Evolutionary conservation across 2,888 invertebrate genomes (phyloP), one percentile per base, ranked within the genome.

Genomic region (Rhagium mordax): DNA sequence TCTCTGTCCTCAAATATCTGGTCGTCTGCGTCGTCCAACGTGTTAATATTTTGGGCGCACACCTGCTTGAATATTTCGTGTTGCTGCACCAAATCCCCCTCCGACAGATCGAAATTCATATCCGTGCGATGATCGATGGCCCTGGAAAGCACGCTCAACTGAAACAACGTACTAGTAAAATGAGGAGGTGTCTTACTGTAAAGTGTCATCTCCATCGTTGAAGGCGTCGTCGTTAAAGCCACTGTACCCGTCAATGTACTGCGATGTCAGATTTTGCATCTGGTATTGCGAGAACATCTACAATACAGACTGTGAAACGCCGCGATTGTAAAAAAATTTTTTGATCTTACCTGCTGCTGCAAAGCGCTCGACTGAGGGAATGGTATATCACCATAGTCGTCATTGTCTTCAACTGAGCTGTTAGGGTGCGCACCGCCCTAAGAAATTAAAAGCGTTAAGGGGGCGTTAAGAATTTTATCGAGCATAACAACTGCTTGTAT

Each of bases 41-140:
- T 86, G 74, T 86, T 86, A 53, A 87, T 86, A 61, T 83, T 86
- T 76, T 87, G 86, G 21, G 86, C 83, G 76, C 87, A 87, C 64
- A 92, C 90, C 85, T 92, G 91, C 81, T 92, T 91, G 86, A 93
- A 93, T 84, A 92, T 86, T 73, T 92, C 91, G 66, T 90, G 88
- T 70, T 87, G 86, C 68, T 87, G 86, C 65, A 88, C 87, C 74
- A 88, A 83, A 77, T 89, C 89, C 71, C 89, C 89, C 79, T 89
- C 90, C 67, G 87, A 87, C 65, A 90, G 81, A 77, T 87, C 88
- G 81, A 90, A 90, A 78, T 87, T 87, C 79, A 86, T 84, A 47
- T 83, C 84, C 18, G 85, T 82, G 61, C 85, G 80, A 70, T 86
- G 84, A 74, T 87, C 85, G 55, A 87, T 85, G 6, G 84, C 81